Conservation (phyloP, 2,113 vertebrate genomes). For the Camelus dromedarius region DNA sequence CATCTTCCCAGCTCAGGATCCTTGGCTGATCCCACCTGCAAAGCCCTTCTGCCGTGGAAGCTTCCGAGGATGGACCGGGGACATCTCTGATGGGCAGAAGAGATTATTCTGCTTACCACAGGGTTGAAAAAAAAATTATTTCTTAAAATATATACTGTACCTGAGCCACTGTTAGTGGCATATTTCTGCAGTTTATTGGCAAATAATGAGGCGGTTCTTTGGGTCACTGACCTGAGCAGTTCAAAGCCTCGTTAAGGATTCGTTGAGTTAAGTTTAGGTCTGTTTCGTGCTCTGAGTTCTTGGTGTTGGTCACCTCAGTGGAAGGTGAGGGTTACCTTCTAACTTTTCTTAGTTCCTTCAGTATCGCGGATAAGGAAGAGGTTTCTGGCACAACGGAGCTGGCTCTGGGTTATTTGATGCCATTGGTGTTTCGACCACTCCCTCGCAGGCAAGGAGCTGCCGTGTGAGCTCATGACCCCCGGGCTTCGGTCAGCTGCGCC, state of each 20-base stretch:
- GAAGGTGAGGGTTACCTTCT: not conserved
- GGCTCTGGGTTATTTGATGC: not conserved
- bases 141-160: not conserved
- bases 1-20: not conserved
- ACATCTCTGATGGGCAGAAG: not conserved
- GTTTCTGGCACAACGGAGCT: not conserved
- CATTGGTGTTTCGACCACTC: not conserved
- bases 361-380: not conserved
- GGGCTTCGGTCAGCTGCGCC: not conserved
- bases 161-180: not conserved
- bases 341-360: not conserved
- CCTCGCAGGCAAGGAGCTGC: not conserved
- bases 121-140: not conserved
- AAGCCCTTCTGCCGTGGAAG: not conserved
- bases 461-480: not conserved
- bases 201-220: not conserved
- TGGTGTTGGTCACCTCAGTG: not conserved
- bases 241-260: not conserved
- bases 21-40: not conserved
- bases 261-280: too few species aligned
- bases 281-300: not conserved
- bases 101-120: not conserved
- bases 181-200: not conserved
- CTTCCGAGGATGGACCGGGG: not conserved
- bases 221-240: not conserved